Conservation (phyloP, 64 coral and sea anemone species). For the Dendronephthya gigantea region DNA sequence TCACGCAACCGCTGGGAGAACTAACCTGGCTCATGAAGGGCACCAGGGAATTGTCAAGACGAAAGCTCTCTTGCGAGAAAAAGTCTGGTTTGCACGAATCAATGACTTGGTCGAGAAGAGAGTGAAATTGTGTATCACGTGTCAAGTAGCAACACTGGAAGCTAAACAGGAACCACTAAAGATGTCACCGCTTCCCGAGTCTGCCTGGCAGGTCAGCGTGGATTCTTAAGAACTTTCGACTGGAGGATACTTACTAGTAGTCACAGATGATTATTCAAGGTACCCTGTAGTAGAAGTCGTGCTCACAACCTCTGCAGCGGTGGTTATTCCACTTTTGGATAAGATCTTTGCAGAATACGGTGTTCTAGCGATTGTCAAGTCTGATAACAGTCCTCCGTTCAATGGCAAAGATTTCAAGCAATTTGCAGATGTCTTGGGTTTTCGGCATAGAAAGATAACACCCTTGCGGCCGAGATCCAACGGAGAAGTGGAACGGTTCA, state of each 20-base stretch:
- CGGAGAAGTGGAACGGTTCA: slow-evolving; percentile 36
- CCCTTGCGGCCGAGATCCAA: slow-evolving; percentile 26
- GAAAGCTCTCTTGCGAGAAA: neutral
- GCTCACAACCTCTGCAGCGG: neutral
- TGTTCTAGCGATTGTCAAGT: neutral
- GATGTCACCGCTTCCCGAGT: neutral
- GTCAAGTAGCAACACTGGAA: neutral
- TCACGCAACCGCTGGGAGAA: neutral
- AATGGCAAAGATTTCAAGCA: neutral
- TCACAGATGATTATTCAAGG: neutral
- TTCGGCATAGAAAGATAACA: neutral
- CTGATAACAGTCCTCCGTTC: neutral
- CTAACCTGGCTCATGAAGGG: too few relatives aligned
- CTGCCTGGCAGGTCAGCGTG: neutral
- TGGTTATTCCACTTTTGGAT: neutral
- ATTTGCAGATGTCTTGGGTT: neutral
- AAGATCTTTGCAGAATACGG: neutral
- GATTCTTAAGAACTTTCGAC: neutral
- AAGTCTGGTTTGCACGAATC: neutral
- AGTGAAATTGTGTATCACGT: neutral
- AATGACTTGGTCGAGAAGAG: neutral
- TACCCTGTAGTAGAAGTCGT: neutral
- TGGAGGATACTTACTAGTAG: neutral
- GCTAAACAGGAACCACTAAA: neutral
- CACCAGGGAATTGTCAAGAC: neutral